Evolutionary conservation across 2,797 vertebrate species (phyloP).

Genomic region (Alfaro cultratus): DNA sequence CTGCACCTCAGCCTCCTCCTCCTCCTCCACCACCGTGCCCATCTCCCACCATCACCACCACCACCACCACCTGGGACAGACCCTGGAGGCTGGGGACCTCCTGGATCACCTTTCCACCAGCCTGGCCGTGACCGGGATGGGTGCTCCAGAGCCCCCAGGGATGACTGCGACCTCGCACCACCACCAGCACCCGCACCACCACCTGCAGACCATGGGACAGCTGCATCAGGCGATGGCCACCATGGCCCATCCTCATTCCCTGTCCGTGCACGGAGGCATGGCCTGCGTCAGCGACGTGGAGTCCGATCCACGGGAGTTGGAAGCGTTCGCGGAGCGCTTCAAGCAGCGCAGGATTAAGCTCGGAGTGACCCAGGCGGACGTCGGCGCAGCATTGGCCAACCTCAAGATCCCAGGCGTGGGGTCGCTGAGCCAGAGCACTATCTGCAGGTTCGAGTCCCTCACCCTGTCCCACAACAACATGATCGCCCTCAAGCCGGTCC

Average conservation of each 20-base stretch:
- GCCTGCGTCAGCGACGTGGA: conserved; percentile 87
- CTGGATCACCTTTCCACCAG: conserved; percentile 91
- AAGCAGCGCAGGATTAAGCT: conserved; percentile 92
- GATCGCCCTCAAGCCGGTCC: conserved; percentile 93
- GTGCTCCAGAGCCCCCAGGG: conserved; percentile 82
- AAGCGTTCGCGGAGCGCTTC: conserved; percentile 94
- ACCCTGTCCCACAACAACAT: conserved; percentile 98
- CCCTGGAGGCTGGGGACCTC: conserved; percentile 89
- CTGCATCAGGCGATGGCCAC: conserved; percentile 89
- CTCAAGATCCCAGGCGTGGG: conserved; percentile 95
- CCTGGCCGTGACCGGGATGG: conserved; percentile 86
- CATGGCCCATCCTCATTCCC: conserved; percentile 84
- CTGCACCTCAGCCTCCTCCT: conserved; percentile 86
- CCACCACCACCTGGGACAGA: conserved; percentile 85
- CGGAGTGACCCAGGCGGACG: conserved; percentile 92
- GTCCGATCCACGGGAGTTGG: conserved; percentile 92
- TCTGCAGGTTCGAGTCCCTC: conserved; percentile 96
- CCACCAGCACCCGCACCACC: conserved; percentile 88
- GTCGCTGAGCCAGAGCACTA: conserved; percentile 95
- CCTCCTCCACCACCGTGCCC: conserved; percentile 83
- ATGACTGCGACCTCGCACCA: conserved; percentile 82
- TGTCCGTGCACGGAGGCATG: conserved; percentile 84
- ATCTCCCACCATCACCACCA: conserved; percentile 85
- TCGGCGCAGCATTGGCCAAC: conserved; percentile 89
- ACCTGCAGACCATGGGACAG: conserved; percentile 90